A percentile compares a stretch with the other conserved stretches of the same genome.
phyloP scores from a whole-genome alignment of 2,113 vertebrate species.

The Siniperca chuatsi region DNA sequence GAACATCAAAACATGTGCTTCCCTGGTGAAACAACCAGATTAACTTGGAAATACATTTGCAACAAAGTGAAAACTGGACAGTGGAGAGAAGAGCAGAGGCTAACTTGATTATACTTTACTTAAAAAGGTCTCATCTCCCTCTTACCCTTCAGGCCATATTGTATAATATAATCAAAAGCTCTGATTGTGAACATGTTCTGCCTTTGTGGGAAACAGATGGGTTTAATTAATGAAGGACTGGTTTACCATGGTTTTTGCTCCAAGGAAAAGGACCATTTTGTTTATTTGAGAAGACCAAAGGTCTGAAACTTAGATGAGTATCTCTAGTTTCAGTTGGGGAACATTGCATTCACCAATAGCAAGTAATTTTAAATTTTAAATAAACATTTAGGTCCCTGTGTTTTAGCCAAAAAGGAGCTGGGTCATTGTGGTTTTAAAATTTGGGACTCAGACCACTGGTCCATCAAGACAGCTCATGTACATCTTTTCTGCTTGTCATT shows the following conservation, averaged over 20 bases:
- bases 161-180: constrained; percentile 61
- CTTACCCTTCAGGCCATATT: constrained; percentile 30
- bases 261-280: not conserved
- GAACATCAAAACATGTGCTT: constrained; percentile 38
- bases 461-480: not conserved
- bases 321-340: not conserved
- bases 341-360: not conserved
- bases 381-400: not conserved
- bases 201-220: constrained; percentile 20
- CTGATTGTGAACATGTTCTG: constrained; percentile 43
- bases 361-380: not conserved
- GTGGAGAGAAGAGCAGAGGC: not conserved
- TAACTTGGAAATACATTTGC: constrained; percentile 46
- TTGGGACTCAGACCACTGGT: not conserved
- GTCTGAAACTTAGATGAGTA: not conserved
- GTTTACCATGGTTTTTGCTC: not conserved
- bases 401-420: not conserved
- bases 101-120: constrained; percentile 56
- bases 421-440: not conserved
- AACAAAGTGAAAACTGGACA: constrained; percentile 25
- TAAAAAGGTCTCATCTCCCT: constrained; percentile 43
- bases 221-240: constrained; percentile 9
- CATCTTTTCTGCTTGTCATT: not conserved
- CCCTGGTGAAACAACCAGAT: constrained; percentile 17
- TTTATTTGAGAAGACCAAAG: not conserved